Evolutionary conservation across 2,888 invertebrate species (phyloP), one percentile per base, ranked within the genome.

Genomic region (Drosophila acutilabella): DNA sequence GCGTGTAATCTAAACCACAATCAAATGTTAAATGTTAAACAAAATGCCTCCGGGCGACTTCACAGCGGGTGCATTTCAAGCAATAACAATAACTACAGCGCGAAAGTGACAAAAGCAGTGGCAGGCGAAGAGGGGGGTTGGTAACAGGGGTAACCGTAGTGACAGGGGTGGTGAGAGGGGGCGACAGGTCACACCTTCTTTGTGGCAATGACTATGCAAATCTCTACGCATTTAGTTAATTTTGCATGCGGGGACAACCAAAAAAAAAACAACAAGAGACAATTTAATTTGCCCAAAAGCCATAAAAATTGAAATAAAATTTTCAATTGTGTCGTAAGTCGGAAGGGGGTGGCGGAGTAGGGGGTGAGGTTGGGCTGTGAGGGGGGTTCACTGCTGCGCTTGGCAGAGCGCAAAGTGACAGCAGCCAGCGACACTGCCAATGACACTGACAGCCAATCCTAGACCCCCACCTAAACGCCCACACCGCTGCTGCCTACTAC

Each of bases 271-370:
- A 33, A 38, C 59, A 62, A 73, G 65, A 53, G 74, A 86, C 80
- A 82, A 88, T 83, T 83, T 83, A 83, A 83, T 83, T 83, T 80
- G 36, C 50, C 71, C 87, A 80, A 80, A 85, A 86, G 87, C 87
- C 88, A 83, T 83, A 83, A 83, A 88, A 83, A 71, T 78, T 78
- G 75, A 83, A 82, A 83, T 83, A 88, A 82, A 83, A 86, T 71
- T 71, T 74, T 74, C 80, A 88, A 83, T 83, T 83, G 82, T 81
- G 58, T 77, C 61, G 81, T 78, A 7, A 14, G 16, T 23, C 11
- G 36, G 36, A 7, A 23, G 13, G 14, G 10, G 20, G 14, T 1
- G 30, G 10, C 8, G 14, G 14, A 8, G n/a, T 26, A 5, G 10
- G 4, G 10, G 10, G n/a, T n/a, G 20, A 23, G 16, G 54, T 52